Conservation (phyloP, 2,888 invertebrate genomes). For the Pristionchus maxplancki region DNA sequence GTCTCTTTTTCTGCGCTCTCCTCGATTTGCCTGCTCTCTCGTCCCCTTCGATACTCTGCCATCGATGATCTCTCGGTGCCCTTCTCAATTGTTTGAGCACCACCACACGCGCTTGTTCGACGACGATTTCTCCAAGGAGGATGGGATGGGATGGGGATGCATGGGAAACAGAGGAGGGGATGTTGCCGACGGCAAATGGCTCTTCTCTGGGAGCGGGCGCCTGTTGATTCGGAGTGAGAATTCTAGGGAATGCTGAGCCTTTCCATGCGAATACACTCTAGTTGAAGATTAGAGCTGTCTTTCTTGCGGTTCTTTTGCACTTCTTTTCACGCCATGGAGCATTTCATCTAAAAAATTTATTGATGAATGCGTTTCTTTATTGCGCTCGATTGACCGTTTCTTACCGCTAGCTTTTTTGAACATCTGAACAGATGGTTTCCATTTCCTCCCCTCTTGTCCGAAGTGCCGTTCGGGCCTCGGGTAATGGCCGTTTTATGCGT, state of each 20-base stretch:
- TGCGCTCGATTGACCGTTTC: too few species aligned
- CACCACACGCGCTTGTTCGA: slow-evolving; percentile 26
- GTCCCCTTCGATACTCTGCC: background rate
- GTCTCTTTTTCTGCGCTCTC: background rate
- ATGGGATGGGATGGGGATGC: background rate
- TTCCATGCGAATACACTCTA: too few species aligned
- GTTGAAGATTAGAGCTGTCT: too few species aligned
- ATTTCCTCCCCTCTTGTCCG: background rate
- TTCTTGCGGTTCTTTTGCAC: too few species aligned
- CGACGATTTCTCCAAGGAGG: background rate
- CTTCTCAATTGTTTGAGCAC: slow-evolving; percentile 29
- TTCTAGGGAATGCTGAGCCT: too few species aligned
- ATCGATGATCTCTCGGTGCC: slow-evolving; percentile 1
- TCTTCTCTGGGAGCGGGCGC: too few species aligned
- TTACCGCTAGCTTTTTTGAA: too few species aligned
- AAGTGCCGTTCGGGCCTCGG: background rate
- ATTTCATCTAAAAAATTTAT: too few species aligned
- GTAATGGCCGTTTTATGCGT: background rate
- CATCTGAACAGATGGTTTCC: background rate
- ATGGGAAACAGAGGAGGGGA: background rate
- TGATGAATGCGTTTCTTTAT: too few species aligned
- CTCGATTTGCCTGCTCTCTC: background rate
- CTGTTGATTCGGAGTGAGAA: too few species aligned
- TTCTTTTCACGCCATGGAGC: too few species aligned
- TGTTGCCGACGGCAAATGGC: background rate